Conservation (phyloP, 1,140 invertebrate species). For the Trichonephila inaurata region DNA sequence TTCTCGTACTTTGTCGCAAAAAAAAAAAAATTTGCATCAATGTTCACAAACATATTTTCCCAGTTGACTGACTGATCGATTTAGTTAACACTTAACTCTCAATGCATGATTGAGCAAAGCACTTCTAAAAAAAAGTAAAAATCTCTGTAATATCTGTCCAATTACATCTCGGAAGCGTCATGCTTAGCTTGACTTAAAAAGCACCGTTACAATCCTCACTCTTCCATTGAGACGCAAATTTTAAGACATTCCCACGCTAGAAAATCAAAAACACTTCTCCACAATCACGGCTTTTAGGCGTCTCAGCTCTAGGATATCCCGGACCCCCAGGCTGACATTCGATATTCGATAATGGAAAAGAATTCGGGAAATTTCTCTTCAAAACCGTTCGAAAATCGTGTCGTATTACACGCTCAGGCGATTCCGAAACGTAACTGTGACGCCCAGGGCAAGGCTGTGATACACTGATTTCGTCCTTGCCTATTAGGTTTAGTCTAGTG, state of each 20-base stretch:
- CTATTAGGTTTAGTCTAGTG: slow-evolving; percentile 38
- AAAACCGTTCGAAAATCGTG: slow-evolving; percentile 40
- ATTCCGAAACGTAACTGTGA: slow-evolving; percentile 17
- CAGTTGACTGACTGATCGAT: neutral
- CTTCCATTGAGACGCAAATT: slow-evolving; percentile 5
- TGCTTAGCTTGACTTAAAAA: neutral
- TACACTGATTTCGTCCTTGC: slow-evolving; percentile 50
- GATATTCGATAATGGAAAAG: slow-evolving; percentile 38
- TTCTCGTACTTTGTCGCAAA: no score
- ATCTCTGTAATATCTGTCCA: neutral
- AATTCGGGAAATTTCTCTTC: slow-evolving; percentile 40
- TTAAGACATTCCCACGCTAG: neutral
- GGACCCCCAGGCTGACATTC: neutral
- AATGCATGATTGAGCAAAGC: neutral
- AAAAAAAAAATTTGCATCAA: no score
- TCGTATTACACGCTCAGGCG: slow-evolving; percentile 59
- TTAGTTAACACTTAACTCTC: neutral
- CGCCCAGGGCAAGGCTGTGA: slow-evolving; percentile 59
- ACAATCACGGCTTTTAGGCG: neutral
- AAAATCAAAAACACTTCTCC: neutral
- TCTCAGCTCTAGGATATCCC: neutral
- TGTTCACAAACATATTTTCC: neutral
- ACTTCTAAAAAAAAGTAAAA: neutral
- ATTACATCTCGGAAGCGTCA: neutral
- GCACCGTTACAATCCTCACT: neutral